Evolutionary conservation across 2,797 vertebrate genomes (phyloP).

Genomic region (Macropus fuliginosus): DNA sequence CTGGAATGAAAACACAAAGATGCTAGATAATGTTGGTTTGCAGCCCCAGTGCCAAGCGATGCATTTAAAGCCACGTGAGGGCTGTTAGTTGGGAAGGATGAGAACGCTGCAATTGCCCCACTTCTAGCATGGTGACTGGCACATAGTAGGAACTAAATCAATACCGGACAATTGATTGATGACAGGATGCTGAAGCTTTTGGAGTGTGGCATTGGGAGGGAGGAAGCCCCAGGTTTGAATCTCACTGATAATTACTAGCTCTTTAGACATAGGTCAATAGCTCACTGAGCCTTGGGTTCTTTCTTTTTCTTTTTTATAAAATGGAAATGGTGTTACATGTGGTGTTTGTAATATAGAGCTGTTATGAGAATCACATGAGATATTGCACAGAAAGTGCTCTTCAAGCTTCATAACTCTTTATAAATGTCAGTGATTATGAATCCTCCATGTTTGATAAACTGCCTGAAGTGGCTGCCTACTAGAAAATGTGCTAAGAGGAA

Average conservation of each 20-base stretch:
- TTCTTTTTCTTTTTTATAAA: neutral
- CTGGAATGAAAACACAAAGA: neutral
- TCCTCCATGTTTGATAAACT: no score
- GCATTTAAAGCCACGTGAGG: no score
- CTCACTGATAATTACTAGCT: neutral
- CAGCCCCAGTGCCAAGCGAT: no score
- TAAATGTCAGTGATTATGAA: neutral
- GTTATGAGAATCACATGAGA: conserved; percentile 34
- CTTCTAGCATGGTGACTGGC: no score
- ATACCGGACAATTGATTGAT: no score
- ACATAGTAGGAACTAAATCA: no score
- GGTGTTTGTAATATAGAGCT: neutral
- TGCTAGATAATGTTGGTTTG: neutral
- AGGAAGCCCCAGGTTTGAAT: neutral
- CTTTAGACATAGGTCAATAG: neutral
- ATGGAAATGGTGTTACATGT: no score
- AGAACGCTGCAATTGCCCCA: no score
- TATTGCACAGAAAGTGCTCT: neutral
- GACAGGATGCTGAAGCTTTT: no score
- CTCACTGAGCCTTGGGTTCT: neutral
- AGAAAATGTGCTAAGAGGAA: no score
- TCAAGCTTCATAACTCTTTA: neutral
- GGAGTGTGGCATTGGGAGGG: neutral
- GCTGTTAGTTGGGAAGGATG: neutral
- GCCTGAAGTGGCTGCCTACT: no score